These are phyloP conservation scores for Raja brachyura DNA, from an alignment of 2,113 vertebrate species.

Conservation along the genomic window DNA sequence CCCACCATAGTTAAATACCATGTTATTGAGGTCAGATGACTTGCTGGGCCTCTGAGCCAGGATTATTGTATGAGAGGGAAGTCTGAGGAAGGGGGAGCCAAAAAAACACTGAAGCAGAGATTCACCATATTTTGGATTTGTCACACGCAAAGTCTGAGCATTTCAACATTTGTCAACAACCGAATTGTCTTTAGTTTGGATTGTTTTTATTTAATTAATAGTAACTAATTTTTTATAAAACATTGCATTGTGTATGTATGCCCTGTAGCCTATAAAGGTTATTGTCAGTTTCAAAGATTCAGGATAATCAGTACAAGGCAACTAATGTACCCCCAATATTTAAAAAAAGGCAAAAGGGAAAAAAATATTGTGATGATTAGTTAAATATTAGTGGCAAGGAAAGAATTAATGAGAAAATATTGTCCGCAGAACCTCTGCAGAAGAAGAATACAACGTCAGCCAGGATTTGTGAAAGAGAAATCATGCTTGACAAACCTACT, in stretches of 20 bases:
- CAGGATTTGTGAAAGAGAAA: no score
- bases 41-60: not conserved
- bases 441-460: no score
- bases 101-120: not conserved
- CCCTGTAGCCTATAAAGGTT: not conserved
- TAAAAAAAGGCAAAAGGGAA: no score
- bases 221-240: not conserved
- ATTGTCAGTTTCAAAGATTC: no score
- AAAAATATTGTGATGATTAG: no score
- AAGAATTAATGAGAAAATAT: no score
- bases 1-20: no score
- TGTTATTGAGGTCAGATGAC: not conserved
- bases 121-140: not conserved
- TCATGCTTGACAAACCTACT: no score
- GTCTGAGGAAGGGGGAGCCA: not conserved
- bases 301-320: no score
- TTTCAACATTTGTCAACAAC: not conserved
- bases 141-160: not conserved
- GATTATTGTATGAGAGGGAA: not conserved
- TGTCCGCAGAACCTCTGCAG: no score
- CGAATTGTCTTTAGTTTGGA: not conserved
- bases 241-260: not conserved
- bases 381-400: no score
- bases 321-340: no score
- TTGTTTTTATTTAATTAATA: not conserved